Conservation (phyloP, 1,140 invertebrate genomes). For the Listronotus oregonensis region DNA sequence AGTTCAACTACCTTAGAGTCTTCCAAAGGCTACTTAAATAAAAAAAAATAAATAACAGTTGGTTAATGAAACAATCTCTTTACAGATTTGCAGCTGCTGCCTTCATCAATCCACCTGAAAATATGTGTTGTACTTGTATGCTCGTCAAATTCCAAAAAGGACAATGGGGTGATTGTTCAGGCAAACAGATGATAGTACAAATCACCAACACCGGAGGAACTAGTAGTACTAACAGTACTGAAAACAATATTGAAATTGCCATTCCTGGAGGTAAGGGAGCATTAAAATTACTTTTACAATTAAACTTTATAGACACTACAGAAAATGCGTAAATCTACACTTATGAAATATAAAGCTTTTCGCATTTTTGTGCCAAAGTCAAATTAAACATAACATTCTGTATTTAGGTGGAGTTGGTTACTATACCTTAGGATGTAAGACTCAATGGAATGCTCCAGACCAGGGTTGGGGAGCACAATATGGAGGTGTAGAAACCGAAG, state of each 20-base stretch:
- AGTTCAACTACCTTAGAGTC: too few species aligned
- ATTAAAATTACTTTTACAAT: too few species aligned
- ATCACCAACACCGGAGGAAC: slow-evolving; percentile 31
- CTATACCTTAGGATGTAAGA: slow-evolving; percentile 31
- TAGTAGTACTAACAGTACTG: slow-evolving; percentile 20
- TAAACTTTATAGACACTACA: too few species aligned
- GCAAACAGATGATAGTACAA: slow-evolving; percentile 30
- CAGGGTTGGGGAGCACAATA: slow-evolving; percentile 34
- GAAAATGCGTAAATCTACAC: too few species aligned
- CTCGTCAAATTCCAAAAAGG: slow-evolving; percentile 24
- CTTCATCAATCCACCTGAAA: slow-evolving; percentile 27
- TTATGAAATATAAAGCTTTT: too few species aligned
- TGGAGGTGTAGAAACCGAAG: slow-evolving; percentile 27
- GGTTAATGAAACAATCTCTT: too few species aligned
- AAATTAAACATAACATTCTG: background rate
- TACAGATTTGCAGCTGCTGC: slow-evolving; percentile 21
- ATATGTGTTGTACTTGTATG: slow-evolving; percentile 32
- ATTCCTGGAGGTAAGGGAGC: slow-evolving; percentile 26
- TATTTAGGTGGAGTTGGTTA: slow-evolving; percentile 28
- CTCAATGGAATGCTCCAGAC: slow-evolving; percentile 33
- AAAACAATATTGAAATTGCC: slow-evolving; percentile 30
- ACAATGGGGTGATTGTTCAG: slow-evolving; percentile 24
- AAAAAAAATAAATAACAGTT: too few species aligned
- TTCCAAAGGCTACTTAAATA: too few species aligned
- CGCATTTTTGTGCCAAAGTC: too few species aligned